Evolutionary conservation across 2,888 invertebrate genomes (phyloP).

Genomic region (Pristionchus entomophagus): DNA sequence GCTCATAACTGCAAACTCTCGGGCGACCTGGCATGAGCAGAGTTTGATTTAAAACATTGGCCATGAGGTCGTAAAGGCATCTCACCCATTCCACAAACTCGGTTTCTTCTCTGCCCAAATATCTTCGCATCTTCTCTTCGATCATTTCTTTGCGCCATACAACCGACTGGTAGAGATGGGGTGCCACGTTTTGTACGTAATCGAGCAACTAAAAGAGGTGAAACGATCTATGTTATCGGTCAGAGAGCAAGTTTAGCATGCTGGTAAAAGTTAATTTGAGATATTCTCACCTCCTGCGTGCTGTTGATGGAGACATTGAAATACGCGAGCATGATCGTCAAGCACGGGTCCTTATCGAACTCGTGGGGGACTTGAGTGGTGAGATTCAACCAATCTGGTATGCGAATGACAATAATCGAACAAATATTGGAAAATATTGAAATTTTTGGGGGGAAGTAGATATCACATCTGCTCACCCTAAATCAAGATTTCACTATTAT

Average conservation of each 20-base stretch:
- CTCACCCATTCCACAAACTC: slow-evolving; percentile 10
- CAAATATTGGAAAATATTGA: not conserved
- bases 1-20: not conserved
- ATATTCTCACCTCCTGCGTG: not conserved
- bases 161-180: not conserved
- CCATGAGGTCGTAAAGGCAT: no score
- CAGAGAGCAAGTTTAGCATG: not conserved
- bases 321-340: not conserved
- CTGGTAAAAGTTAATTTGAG: not conserved
- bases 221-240: not conserved
- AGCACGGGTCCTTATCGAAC: not conserved
- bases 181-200: not conserved
- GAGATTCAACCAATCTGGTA: not conserved
- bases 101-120: not conserved
- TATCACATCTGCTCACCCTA: no score
- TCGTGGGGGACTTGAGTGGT: not conserved
- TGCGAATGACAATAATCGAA: not conserved
- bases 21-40: not conserved
- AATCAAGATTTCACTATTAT: no score
- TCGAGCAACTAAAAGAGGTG: not conserved
- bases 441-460: not conserved
- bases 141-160: not conserved
- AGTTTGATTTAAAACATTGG: not conserved
- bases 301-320: not conserved
- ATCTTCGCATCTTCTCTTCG: not conserved